Base-by-base conservation (phyloP, 2,888 invertebrate species). In the Stegophylla sp. region DNA sequence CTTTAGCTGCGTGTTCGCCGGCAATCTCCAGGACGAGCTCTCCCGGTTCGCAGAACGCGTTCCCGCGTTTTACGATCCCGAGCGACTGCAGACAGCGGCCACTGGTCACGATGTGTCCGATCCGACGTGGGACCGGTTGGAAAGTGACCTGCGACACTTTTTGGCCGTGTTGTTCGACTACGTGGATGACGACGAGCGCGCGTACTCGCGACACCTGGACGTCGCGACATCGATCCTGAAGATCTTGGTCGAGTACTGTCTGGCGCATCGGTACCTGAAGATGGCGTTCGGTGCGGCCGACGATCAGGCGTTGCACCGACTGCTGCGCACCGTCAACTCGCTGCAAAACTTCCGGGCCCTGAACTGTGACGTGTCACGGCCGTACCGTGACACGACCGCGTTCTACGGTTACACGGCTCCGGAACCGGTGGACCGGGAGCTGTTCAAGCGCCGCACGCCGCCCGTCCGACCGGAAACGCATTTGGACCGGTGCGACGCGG, bases 1-100 rank as follows among this genome's bases (percentile, higher is more conserved):
- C 48, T n/a, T 69, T 0, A 48, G 5, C 28, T 69, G 67, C 13
- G 26, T 5, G 28, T 69, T 67, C 26, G 67, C 48, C 5, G 26
- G 23, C 3, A 48, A 45, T 45, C 3, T 26, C 10, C 23, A 23
- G 10, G 23, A 67, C 17, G 10, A 48, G 10, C 48, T 67, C 12
- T 10, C 26, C 4, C 15, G 12, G 10, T 4, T 26, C 45, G 10
- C 48, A 7, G n/a, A 67, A 10, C 3, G 4, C 0, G 3, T 48
- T 3, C 67, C 67, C 0, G 9, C 1, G 9, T 45, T 67, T 13
- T 26, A 67, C 45, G 45, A 17, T 3, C 0, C 26, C 10, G 13
- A n/a, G 3, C 0, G 1, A 0, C 5, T 1, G n/a, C n/a, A 34
- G 34, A 34, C 3, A 34, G 34, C 34, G 34, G 7, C 3, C 3